Percentiles rank a stretch among this genome's conserved stretches.
phyloP scores from a whole-genome alignment of 2,797 vertebrate species.

The Sebastes melanostomus region DNA sequence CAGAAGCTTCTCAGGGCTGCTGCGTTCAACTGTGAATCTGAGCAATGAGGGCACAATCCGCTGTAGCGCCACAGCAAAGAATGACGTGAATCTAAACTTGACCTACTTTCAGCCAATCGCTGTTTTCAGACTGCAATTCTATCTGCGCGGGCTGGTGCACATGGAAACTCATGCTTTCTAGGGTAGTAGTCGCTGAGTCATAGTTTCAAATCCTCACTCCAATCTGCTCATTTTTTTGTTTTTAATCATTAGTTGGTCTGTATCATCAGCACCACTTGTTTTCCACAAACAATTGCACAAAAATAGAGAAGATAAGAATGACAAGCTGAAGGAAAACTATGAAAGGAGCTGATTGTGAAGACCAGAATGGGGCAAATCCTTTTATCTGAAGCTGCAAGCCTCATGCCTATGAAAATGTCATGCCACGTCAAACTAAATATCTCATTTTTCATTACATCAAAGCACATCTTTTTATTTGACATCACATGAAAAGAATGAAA shows the following conservation, averaged over 20 bases:
- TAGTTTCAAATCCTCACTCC: background rate
- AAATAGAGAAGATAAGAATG: background rate
- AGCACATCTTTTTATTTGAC: background rate
- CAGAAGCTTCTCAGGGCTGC: background rate
- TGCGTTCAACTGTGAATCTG: background rate
- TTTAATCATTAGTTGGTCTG: background rate
- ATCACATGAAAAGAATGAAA: background rate
- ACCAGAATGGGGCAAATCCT: background rate
- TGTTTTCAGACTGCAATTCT: constrained; percentile 53
- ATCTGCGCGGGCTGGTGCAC: constrained; percentile 56
- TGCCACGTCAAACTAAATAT: background rate
- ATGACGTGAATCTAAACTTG: constrained; percentile 72
- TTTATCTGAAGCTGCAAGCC: constrained; percentile 1
- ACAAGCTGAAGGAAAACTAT: background rate
- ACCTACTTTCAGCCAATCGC: constrained; percentile 84
- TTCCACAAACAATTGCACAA: background rate
- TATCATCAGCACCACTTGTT: background rate
- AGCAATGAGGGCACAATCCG: background rate
- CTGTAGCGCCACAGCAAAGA: background rate
- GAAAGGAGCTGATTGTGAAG: background rate
- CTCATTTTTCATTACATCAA: background rate
- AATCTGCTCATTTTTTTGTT: constrained; percentile 5
- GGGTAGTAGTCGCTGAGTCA: constrained; percentile 63
- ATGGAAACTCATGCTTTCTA: constrained; percentile 72
- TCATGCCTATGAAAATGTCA: background rate